Evolutionary conservation across 1,140 invertebrate species (phyloP), one percentile per base, ranked within the genome.

Genomic region (Centruroides vittatus): DNA sequence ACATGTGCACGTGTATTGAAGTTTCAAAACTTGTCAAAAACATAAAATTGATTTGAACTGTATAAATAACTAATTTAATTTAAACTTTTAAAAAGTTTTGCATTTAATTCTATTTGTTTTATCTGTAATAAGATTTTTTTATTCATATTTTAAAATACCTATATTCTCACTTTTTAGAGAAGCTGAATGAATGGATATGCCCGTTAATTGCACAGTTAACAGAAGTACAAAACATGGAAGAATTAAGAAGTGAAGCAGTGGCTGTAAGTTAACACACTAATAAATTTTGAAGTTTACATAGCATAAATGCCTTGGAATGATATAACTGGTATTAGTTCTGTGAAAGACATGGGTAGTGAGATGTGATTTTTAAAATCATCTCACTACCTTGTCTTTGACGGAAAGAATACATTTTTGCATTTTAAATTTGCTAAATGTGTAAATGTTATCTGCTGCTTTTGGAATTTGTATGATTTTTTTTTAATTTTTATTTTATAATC

Each of bases 341-440:
- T 79, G 78, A 79, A 79, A 79, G 78, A 79, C 78, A 79, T 78
- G 78, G 78, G 78, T 79, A 79, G 78, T 79, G 78, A 79, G 77
- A 79, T 78, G 77, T 69, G 52, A 53, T 35, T 10, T 23, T 51
- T 58, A 46, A 51, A 46, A 54, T 61, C 76, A 74, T 73, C 76
- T 79, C 76, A 73, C 77, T 79, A 77, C 74, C 74, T 74, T 79
- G 78, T 68, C 67, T 68, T 68, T 68, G 65, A 68, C 62, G 67
- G 56, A 62, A 61, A 59, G 59, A 47, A n/a, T 48, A 36, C 6
- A 13, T 13, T 12, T n/a, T 54, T 47, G 3, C 51, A 12, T 36
- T 3, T 11, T 23, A 13, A 11, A 23, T 10, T 55, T 11, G 13
- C 54, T 41, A 23, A 23, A 23, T 23, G 23, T 23, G 23, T 3